These are phyloP conservation scores for Calameuta filiformis DNA, from an alignment of 2,888 invertebrate genomes.

Conservation along the genomic window DNA sequence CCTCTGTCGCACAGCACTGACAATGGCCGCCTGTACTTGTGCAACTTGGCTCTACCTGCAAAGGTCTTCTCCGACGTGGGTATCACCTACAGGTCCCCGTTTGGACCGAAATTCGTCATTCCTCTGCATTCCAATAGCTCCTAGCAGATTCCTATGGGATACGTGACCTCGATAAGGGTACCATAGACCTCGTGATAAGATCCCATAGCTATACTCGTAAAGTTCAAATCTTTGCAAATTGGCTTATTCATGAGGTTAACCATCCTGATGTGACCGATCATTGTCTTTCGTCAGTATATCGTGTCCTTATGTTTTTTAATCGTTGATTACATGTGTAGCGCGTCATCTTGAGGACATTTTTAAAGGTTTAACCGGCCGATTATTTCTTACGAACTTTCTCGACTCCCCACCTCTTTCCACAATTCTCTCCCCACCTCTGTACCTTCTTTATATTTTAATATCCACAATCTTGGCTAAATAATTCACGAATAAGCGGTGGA, in stretches of 20 bases:
- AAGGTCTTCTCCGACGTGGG: constrained; percentile 80
- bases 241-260: not conserved
- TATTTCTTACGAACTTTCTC: not conserved
- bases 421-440: not conserved
- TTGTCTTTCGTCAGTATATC: not conserved
- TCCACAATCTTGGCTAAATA: not conserved
- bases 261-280: not conserved
- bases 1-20: constrained; percentile 74
- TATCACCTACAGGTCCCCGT: constrained; percentile 86
- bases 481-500: not conserved
- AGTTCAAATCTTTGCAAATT: not conserved
- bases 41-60: constrained; percentile 85
- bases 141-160: constrained; percentile 48
- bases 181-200: not conserved
- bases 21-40: constrained; percentile 83
- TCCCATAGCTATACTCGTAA: not conserved
- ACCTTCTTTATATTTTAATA: not conserved
- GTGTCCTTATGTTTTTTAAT: not conserved
- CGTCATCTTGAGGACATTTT: not conserved
- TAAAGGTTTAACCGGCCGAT: not conserved
- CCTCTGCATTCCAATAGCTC: constrained; percentile 71
- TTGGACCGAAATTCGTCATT: constrained; percentile 84
- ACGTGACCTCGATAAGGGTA: constrained; percentile 17
- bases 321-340: not conserved
- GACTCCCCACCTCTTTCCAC: not conserved